phyloP scores from a whole-genome alignment of 2,888 invertebrate genomes.

The Gymnoscelis rufifasciata region DNA sequence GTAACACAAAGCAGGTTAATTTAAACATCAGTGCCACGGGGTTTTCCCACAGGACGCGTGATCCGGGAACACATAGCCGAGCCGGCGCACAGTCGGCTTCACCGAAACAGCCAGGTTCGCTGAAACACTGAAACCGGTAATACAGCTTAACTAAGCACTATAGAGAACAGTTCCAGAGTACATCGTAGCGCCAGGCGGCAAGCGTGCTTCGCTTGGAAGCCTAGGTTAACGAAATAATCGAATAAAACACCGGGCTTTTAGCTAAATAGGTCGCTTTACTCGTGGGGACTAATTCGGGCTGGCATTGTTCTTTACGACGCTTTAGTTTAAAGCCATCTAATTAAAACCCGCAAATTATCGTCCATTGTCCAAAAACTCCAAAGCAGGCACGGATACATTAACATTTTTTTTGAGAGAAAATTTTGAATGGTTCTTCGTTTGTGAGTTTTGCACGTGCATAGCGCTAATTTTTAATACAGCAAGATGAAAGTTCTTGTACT shows the following conservation, averaged over 20 bases:
- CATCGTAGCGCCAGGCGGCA: not conserved
- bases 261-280: constrained; percentile 19
- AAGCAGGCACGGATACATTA: too few species aligned
- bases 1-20: not conserved
- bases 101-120: constrained; percentile 4
- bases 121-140: constrained; percentile 2
- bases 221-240: constrained; percentile 23
- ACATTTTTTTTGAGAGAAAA: too few species aligned
- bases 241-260: constrained; percentile 22
- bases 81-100: constrained; percentile 12
- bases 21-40: not conserved
- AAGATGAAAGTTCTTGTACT: too few species aligned
- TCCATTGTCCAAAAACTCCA: too few species aligned
- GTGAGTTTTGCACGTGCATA: too few species aligned
- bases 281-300: constrained; percentile 6
- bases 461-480: too few species aligned
- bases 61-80: constrained; percentile 9
- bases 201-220: constrained; percentile 15
- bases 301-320: constrained; percentile 1
- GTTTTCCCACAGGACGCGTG: constrained; percentile 6
- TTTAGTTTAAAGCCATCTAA: not conserved
- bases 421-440: too few species aligned
- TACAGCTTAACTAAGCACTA: constrained; percentile 2
- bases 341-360: too few species aligned
- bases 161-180: too few species aligned